Conservation (phyloP, 2,113 vertebrate genomes). For the Chaetops frenatus region DNA sequence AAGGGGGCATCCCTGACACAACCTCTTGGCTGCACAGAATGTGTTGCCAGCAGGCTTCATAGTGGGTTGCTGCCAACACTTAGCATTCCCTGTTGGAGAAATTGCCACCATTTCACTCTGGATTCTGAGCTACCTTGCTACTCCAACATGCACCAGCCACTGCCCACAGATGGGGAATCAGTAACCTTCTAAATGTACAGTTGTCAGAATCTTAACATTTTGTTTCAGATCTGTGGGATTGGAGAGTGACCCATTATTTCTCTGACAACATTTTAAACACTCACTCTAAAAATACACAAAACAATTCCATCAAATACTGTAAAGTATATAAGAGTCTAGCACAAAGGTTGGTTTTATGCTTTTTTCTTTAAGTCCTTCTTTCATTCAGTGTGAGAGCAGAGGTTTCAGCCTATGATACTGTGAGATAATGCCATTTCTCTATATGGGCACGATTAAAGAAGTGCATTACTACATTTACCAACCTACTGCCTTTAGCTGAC, state of each 20-base stretch:
- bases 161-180: background rate
- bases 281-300: background rate
- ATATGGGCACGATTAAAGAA: background rate
- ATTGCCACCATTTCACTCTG: background rate
- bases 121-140: background rate
- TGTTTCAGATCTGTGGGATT: background rate
- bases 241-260: background rate
- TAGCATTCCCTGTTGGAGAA: background rate
- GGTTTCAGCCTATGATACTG: background rate
- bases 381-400: background rate
- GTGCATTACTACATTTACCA: background rate
- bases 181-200: background rate
- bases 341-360: background rate
- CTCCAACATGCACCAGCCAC: background rate
- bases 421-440: background rate
- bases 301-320: background rate
- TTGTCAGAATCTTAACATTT: background rate
- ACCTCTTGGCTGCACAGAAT: fast-evolving
- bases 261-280: background rate
- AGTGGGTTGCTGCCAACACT: background rate
- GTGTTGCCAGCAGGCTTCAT: background rate
- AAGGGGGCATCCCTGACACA: background rate
- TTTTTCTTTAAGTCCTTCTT: background rate
- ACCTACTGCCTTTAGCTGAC: background rate
- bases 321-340: background rate